Evolutionary conservation across 2,888 invertebrate species (phyloP).

Genomic region (Eledona agricola): DNA sequence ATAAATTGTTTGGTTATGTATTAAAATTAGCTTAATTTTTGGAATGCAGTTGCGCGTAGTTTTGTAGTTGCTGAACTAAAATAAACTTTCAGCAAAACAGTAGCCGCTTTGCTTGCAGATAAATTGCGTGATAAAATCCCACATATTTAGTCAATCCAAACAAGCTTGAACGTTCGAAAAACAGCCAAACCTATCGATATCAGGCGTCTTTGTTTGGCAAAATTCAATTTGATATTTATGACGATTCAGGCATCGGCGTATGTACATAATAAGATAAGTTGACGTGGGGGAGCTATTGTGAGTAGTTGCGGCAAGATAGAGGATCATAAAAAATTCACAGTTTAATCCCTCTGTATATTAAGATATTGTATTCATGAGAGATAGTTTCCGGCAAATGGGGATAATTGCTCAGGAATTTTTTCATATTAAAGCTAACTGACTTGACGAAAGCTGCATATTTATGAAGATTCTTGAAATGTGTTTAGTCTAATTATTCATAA

Average conservation of each 20-base stretch:
- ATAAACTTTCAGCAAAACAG: too few relatives aligned
- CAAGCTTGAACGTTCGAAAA: not conserved
- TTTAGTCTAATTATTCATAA: slow-evolving; percentile 48
- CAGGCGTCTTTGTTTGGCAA: slow-evolving; percentile 9
- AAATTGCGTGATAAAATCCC: too few relatives aligned
- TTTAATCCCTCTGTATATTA: slow-evolving; percentile 18
- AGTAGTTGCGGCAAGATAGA: slow-evolving; percentile 10
- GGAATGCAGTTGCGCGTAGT: too few relatives aligned
- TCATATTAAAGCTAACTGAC: slow-evolving; percentile 17
- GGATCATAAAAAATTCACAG: slow-evolving; percentile 13
- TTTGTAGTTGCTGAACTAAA: too few relatives aligned
- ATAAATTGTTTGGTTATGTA: too few relatives aligned
- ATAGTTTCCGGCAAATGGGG: slow-evolving; percentile 24
- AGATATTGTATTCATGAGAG: slow-evolving; percentile 19
- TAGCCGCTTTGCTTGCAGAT: too few relatives aligned
- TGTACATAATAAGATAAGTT: slow-evolving; percentile 25
- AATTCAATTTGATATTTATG: slow-evolving; percentile 19
- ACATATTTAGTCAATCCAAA: not conserved
- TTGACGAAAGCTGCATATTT: slow-evolving; percentile 45
- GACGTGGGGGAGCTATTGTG: slow-evolving; percentile 3
- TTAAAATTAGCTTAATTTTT: too few relatives aligned
- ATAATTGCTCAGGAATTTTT: slow-evolving; percentile 25
- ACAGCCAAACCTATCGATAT: slow-evolving; percentile 2
- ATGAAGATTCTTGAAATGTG: slow-evolving; percentile 44
- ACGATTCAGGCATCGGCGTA: slow-evolving; percentile 15